Evolutionary conservation across 2,797 vertebrate species (phyloP).

Genomic region (Hemitrygon akajei): DNA sequence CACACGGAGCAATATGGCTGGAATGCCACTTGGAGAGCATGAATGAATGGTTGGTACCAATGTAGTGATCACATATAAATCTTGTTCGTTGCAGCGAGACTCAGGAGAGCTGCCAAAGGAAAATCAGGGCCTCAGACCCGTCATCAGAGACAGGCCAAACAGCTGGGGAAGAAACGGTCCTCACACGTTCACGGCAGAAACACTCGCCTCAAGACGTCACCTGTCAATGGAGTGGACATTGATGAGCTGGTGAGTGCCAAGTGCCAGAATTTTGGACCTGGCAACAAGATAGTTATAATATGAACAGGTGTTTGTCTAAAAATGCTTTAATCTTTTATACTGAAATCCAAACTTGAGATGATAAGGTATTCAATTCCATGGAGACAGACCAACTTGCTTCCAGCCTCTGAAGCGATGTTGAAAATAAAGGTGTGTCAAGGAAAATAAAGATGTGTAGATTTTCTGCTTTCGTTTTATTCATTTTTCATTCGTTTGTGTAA

Average conservation of each 20-base stretch:
- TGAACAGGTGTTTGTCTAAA: constrained; percentile 46
- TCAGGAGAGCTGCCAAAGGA: constrained; percentile 68
- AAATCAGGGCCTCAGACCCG: constrained; percentile 59
- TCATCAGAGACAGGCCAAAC: constrained; percentile 59
- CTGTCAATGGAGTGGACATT: constrained; percentile 73
- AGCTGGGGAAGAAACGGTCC: constrained; percentile 66
- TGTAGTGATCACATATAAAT: background rate
- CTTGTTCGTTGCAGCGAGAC: constrained; percentile 68
- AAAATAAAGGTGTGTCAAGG: background rate
- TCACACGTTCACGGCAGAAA: constrained; percentile 53
- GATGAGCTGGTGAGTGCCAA: constrained; percentile 80
- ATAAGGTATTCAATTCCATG: background rate
- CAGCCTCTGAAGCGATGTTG: background rate
- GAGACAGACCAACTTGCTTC: background rate
- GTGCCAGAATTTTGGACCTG: constrained; percentile 26
- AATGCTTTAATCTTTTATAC: constrained; percentile 8
- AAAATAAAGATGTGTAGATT: background rate
- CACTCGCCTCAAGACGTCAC: constrained; percentile 52
- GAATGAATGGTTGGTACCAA: background rate
- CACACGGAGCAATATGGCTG: background rate
- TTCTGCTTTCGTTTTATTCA: background rate
- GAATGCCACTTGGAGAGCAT: background rate
- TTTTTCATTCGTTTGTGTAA: background rate
- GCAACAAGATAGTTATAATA: constrained; percentile 39
- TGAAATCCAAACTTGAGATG: constrained; percentile 7